These are phyloP conservation scores for Tetragnatha versicolor DNA, from an alignment of 1,140 invertebrate genomes.

Conservation along the genomic window DNA sequence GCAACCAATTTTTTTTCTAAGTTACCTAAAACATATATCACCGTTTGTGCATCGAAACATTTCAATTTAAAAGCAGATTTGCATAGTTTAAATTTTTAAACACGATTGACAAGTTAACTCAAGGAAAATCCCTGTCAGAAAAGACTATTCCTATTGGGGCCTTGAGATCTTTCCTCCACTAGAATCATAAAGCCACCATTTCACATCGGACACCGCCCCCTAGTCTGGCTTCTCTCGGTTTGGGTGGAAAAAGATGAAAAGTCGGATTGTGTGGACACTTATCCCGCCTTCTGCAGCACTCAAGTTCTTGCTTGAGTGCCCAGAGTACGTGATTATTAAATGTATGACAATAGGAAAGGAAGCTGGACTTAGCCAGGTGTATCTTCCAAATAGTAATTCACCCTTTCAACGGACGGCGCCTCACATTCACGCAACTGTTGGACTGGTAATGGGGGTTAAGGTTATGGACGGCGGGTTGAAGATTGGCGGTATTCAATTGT, in stretches of 20 bases:
- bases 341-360: constrained; percentile 38
- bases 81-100: no score
- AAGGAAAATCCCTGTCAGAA: no score
- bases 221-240: no score
- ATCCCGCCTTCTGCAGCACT: neutral
- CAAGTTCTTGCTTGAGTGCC: constrained; percentile 29
- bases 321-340: constrained; percentile 34
- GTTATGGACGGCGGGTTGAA: neutral
- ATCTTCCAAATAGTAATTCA: constrained; percentile 21
- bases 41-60: no score
- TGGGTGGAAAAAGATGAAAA: no score
- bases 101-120: no score
- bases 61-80: no score
- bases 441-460: neutral
- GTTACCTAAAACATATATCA: no score
- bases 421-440: neutral
- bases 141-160: no score
- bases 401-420: neutral
- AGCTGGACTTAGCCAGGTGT: constrained; percentile 22
- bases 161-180: neutral
- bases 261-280: no score
- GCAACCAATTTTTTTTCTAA: no score
- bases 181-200: neutral
- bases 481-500: no score
- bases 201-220: constrained; percentile 10